A percentile compares a stretch with the other conserved stretches of the same genome.
phyloP scores from a whole-genome alignment of 2,888 invertebrate species.

The Onthophagus sagittarius region DNA sequence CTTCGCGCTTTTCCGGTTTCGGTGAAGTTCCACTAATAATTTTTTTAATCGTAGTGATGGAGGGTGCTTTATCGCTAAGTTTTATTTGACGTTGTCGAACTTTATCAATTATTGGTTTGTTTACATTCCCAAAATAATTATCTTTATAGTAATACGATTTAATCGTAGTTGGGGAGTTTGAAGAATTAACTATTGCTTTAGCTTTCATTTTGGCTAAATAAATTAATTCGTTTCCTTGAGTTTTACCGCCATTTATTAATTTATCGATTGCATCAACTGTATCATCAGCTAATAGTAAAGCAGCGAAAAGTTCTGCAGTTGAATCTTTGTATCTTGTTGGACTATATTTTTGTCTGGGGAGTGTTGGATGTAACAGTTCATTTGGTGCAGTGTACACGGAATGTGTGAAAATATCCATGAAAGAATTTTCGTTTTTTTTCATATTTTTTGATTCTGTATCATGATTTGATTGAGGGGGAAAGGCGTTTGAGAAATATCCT shows the following conservation, averaged over 20 bases:
- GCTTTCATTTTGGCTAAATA: background rate
- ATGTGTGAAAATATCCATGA: background rate
- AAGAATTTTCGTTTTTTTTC: background rate
- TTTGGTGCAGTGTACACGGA: background rate
- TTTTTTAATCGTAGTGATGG: background rate
- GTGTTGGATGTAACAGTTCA: background rate
- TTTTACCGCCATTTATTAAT: constrained; percentile 2
- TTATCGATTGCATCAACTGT: constrained; percentile 3
- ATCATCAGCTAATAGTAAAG: background rate
- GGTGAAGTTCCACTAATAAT: background rate
- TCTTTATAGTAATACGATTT: background rate
- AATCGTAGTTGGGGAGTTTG: background rate
- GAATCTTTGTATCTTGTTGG: background rate
- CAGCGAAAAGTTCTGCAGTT: background rate
- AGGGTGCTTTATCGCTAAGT: background rate
- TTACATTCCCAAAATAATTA: too few species aligned
- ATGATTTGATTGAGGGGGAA: background rate
- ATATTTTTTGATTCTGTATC: background rate
- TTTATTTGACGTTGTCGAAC: background rate
- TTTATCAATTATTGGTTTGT: background rate
- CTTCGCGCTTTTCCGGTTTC: background rate
- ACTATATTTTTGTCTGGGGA: background rate
- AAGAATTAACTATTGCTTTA: background rate
- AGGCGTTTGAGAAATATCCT: background rate
- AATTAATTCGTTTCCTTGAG: background rate